A percentile compares a stretch with the other conserved stretches of the same genome.
These are phyloP conservation scores for Phasianus colchicus DNA, from an alignment of 2,113 vertebrate species.

Conservation along the genomic window DNA sequence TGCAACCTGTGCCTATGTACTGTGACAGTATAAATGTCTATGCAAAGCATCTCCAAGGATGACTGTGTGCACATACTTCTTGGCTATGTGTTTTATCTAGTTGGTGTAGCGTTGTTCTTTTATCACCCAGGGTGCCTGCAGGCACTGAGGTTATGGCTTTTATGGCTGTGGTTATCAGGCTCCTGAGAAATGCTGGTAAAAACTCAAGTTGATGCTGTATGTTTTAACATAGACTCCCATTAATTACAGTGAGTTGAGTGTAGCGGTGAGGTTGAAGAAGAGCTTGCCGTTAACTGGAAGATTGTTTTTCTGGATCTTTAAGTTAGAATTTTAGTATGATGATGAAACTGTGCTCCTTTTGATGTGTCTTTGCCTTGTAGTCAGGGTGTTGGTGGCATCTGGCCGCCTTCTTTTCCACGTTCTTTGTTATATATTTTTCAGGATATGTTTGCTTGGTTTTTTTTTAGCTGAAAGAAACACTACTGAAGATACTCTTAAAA, in stretches of 20 bases:
- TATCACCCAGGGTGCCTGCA: background rate
- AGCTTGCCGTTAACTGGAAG: background rate
- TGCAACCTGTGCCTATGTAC: background rate
- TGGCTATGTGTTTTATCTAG: background rate
- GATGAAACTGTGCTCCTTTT: background rate
- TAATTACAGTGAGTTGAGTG: background rate
- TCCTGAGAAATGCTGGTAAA: background rate
- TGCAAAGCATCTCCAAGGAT: background rate
- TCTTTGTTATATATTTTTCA: background rate
- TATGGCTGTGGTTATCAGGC: background rate
- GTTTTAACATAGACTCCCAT: background rate
- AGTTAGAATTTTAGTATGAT: background rate
- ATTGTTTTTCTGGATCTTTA: background rate
- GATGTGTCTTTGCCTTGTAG: background rate
- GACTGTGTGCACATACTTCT: background rate
- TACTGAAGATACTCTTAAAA: background rate
- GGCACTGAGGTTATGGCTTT: background rate
- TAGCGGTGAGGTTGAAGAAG: background rate
- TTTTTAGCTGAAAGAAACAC: background rate
- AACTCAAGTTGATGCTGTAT: background rate
- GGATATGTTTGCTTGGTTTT: background rate
- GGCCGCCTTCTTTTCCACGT: background rate
- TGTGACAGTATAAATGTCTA: rapidly evolving
- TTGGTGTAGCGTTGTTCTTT: background rate
- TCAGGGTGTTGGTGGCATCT: no score